phyloP scores from a whole-genome alignment of 2,113 vertebrate species.

The Philantomba maxwellii region DNA sequence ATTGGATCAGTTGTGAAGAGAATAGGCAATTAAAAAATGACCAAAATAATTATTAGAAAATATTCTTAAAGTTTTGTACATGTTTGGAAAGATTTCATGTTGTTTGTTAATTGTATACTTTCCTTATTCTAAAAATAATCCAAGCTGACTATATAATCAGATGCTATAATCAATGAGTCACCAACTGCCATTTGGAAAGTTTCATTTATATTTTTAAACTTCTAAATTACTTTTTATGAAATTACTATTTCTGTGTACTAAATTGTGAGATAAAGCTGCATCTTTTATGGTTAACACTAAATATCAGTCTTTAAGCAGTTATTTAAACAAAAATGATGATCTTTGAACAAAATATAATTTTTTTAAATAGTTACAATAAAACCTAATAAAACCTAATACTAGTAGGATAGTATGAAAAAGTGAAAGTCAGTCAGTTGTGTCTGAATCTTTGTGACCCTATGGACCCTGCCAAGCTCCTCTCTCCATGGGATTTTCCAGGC shows the following conservation, averaged over 20 bases:
- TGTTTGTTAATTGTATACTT: background rate
- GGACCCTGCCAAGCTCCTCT: background rate
- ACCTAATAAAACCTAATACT: background rate
- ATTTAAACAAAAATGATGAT: background rate
- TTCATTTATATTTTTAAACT: background rate
- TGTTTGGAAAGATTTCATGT: background rate
- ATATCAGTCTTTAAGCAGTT: background rate
- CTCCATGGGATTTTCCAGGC: background rate
- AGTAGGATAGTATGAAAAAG: background rate
- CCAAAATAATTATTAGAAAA: background rate
- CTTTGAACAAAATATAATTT: background rate
- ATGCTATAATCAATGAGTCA: background rate
- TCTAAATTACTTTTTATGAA: background rate
- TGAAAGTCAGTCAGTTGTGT: background rate
- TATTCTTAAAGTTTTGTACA: background rate
- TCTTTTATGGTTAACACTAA: background rate
- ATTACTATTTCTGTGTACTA: background rate
- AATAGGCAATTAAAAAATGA: background rate
- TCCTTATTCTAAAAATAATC: background rate
- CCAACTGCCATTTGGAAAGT: background rate
- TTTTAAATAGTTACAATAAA: background rate
- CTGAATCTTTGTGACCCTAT: background rate
- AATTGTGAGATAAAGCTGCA: background rate
- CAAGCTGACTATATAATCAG: background rate
- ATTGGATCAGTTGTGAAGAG: background rate